Base-by-base conservation (phyloP, 1,140 invertebrate genomes). In the Dinoponera quadriceps region DNA sequence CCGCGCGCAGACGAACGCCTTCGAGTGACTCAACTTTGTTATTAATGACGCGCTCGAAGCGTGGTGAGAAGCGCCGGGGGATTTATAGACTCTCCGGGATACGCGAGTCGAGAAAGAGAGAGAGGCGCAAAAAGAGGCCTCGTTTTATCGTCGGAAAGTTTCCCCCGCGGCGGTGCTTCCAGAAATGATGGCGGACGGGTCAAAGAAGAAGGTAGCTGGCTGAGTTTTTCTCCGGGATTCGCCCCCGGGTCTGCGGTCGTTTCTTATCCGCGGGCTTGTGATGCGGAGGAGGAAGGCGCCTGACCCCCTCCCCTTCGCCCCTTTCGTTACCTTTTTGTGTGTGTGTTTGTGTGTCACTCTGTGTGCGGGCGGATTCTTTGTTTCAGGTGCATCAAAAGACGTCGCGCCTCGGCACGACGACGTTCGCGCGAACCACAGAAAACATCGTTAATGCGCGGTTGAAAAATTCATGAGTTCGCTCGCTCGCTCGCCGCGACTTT, bases 31-130 rank as follows among this genome's bases (percentile, higher is more conserved):
- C 81, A 89, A 85, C 86, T 74, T 85, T 85, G 84, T 88, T 91
- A 91, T 92, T 92, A 92, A 92, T 89, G 89, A 90, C 81, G 83
- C 74, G 81, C 82, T 88, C 82, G 84, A 88, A 89, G 83, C 66
- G 71, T 27, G 84, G 86, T 72, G 65, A 88, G 89, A n/a, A n/a
- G 89, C 63, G 83, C 59, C 81, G 49, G 59, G 65, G 80, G 60
- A 91, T 90, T 91, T 88, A 89, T 87, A 88, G 83, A 77, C 88
- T 59, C 38, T 13, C n/a, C 72, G 59, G 86, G 77, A 85, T 82
- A 68, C 60, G 62, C 7, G 44, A 77, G 74, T 66, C 73, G 60
- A 65, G 44, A 51, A 27, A 14, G 27, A 68, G 85, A 65, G 66
- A 69, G 85, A 68, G 69, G 62, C 57, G 82, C 82, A 91, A 91